Evolutionary conservation across 2,797 vertebrate genomes (phyloP).

Genomic region (Hapalemur alaotrensis): DNA sequence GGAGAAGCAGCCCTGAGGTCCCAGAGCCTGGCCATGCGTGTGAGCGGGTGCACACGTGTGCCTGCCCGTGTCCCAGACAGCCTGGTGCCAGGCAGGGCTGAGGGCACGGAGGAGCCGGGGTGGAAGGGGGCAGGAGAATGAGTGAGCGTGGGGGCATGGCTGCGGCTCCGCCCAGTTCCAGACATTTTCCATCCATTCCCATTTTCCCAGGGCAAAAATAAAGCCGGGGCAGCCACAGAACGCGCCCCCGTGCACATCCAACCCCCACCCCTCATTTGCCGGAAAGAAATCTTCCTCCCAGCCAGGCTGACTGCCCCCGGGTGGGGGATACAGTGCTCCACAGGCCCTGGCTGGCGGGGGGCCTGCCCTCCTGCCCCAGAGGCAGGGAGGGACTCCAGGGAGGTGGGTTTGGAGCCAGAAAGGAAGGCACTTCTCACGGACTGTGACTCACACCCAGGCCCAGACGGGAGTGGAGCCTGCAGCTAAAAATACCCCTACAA

Average conservation of each 20-base stretch:
- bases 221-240: neutral
- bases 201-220: neutral
- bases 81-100: neutral
- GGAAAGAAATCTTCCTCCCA: neutral
- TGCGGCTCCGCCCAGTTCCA: neutral
- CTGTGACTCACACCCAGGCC: constrained; percentile 61
- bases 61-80: neutral
- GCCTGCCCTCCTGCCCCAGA: neutral
- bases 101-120: neutral
- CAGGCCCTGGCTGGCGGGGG: neutral
- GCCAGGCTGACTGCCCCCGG: fast-evolving
- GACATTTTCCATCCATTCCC: neutral
- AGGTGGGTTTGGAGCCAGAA: neutral
- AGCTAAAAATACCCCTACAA: constrained; percentile 64
- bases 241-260: neutral
- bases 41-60: neutral
- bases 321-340: neutral
- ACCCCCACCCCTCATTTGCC: neutral
- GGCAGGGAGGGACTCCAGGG: neutral
- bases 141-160: fast-evolving
- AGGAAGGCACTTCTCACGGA: neutral
- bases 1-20: neutral
- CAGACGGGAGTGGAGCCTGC: neutral
- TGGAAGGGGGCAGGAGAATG: fast-evolving
- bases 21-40: fast-evolving